These are phyloP conservation scores for Melanotaenia parkinsoni DNA, from an alignment of 2,797 vertebrate species.

Conservation along the genomic window DNA sequence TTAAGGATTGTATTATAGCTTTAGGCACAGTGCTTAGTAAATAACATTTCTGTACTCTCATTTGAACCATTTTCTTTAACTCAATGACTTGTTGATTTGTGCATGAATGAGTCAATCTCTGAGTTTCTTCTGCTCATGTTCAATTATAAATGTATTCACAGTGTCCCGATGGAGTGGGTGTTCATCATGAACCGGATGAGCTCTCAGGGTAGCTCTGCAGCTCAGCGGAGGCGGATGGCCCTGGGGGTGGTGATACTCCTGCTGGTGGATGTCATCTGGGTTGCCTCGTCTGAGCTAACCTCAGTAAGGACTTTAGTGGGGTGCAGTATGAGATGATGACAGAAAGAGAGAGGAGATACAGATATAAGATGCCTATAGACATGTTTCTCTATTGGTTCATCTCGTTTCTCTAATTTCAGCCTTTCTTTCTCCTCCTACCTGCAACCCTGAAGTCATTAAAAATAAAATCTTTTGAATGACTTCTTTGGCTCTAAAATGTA, in stretches of 20 bases:
- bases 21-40: too few species aligned
- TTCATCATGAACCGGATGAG: constrained; percentile 95
- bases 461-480: too few species aligned
- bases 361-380: background rate
- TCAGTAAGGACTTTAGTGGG: constrained; percentile 82
- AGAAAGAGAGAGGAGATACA: background rate
- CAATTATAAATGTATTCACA: constrained; percentile 28
- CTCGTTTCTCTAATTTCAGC: too few species aligned
- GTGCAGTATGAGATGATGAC: background rate
- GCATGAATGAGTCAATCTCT: too few species aligned
- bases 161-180: constrained; percentile 89
- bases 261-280: constrained; percentile 96
- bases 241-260: constrained; percentile 93
- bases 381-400: background rate
- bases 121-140: background rate
- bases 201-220: constrained; percentile 86
- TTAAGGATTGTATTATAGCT: too few species aligned
- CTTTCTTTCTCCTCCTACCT: too few species aligned
- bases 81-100: too few species aligned
- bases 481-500: too few species aligned
- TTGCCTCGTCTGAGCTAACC: constrained; percentile 95
- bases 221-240: constrained; percentile 90
- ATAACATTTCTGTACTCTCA: too few species aligned
- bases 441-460: too few species aligned
- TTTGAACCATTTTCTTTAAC: too few species aligned